Base-by-base conservation (phyloP, 2,888 invertebrate species). In the Pristionchus arcanus region DNA sequence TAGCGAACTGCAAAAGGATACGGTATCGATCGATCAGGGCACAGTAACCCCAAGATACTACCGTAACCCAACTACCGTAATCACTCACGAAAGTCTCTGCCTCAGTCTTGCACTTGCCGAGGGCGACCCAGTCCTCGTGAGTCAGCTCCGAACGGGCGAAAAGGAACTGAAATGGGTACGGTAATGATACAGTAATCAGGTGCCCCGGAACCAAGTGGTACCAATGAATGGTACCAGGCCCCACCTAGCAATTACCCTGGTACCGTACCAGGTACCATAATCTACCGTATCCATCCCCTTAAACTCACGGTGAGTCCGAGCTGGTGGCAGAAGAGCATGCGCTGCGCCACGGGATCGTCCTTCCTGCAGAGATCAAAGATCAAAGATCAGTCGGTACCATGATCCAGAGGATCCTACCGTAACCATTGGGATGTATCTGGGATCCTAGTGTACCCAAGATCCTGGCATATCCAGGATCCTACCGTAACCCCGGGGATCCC, bases 101-200 rank as follows among this genome's bases (percentile, higher is more conserved):
- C n/a, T 63, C 63, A 25, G 63, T n/a, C 63, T 63, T 63, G 63
- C 63, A 63, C 63, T 63, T 63, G 63, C 63, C n/a, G 63, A 63
- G 63, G 11, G 63, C 63, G 11, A 11, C 63, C 25, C n/a, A 63
- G 25, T 63, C 63, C 2, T 63, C 63, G 11, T 63, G 11, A 21
- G 63, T 25, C 25, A 63, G 63, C 63, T 21, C 21, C 63, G 25
- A n/a, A 25, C 25, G 63, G n/a, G 21, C 63, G 63, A 63, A 63
- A 11, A 63, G 63, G 63, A 25, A n/a, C 63, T 63, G 55, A 16
- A 25, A 63, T 25, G 63, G 63, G 25, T 63, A 63, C 25, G n/a
- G 25, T 63, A 21, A 63, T 25, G 16, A 63, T 63, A 63, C 63
- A n/a, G 63, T 63, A 63, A 7, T 15, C 49, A 53, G 59, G 25